These are phyloP conservation scores for Oxyura jamaicensis DNA, from an alignment of 2,113 vertebrate species.

Conservation along the genomic window DNA sequence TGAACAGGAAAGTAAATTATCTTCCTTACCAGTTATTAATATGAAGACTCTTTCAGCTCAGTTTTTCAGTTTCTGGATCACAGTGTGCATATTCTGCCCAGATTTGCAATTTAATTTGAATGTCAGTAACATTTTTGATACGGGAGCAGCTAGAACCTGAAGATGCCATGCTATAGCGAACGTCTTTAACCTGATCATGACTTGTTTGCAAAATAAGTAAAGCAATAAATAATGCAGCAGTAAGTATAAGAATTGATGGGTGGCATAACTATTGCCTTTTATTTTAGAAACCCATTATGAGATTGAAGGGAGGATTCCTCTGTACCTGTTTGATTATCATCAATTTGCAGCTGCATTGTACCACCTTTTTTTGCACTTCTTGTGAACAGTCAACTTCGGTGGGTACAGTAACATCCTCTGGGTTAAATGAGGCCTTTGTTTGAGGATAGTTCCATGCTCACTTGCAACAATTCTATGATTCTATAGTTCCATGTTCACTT, in stretches of 20 bases:
- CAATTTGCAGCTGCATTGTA: neutral
- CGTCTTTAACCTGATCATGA: neutral
- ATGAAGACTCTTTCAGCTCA: neutral
- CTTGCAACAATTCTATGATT: neutral
- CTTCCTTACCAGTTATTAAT: neutral
- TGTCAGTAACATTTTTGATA: neutral
- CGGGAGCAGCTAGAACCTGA: neutral
- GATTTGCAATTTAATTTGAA: neutral
- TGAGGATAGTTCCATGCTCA: neutral
- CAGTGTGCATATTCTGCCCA: neutral
- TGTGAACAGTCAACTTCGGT: fast-evolving
- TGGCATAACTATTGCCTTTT: neutral
- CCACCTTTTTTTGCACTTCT: fast-evolving
- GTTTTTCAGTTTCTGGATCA: neutral
- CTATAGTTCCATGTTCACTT: neutral
- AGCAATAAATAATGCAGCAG: neutral
- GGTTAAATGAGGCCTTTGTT: neutral
- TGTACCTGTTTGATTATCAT: neutral
- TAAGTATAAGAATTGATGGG: neutral
- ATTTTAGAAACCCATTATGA: fast-evolving
- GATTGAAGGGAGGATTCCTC: neutral
- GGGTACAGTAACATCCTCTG: neutral
- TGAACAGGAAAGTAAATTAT: neutral
- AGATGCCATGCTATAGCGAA: neutral
- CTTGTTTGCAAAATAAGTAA: neutral